phyloP scores from a whole-genome alignment of 2,888 invertebrate genomes.

The Phengaris arion region DNA sequence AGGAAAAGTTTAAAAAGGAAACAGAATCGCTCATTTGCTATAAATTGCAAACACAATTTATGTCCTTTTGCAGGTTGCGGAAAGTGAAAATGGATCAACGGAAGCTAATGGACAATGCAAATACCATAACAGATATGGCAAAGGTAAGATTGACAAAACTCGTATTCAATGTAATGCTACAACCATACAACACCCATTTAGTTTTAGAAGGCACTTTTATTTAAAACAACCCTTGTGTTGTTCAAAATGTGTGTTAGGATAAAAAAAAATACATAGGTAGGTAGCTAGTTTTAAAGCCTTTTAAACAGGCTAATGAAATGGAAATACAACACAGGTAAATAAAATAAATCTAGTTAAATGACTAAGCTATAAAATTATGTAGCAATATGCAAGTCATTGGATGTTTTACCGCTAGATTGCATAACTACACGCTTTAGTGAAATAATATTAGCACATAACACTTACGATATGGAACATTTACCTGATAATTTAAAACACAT shows the following conservation, averaged over 20 bases:
- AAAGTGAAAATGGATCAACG: constrained; percentile 99
- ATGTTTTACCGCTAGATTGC: background rate
- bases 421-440: constrained; percentile 11
- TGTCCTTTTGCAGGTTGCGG: constrained; percentile 85
- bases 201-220: constrained; percentile 52
- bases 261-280: too few species aligned
- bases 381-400: background rate
- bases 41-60: background rate
- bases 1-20: too few species aligned
- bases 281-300: constrained; percentile 5
- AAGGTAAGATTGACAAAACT: constrained; percentile 85
- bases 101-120: constrained; percentile 99
- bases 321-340: constrained; percentile 7
- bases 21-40: background rate
- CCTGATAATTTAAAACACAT: background rate
- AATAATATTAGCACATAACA: constrained; percentile 6
- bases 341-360: background rate
- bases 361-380: background rate
- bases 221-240: constrained; percentile 2
- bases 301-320: background rate
- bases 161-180: constrained; percentile 55
- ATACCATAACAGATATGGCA: constrained; percentile 99
- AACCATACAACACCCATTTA: constrained; percentile 68
- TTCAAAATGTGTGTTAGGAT: background rate
- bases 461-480: background rate